Evolutionary conservation across 2,888 invertebrate genomes (phyloP).

Genomic region (Parascotia fuliginaria): DNA sequence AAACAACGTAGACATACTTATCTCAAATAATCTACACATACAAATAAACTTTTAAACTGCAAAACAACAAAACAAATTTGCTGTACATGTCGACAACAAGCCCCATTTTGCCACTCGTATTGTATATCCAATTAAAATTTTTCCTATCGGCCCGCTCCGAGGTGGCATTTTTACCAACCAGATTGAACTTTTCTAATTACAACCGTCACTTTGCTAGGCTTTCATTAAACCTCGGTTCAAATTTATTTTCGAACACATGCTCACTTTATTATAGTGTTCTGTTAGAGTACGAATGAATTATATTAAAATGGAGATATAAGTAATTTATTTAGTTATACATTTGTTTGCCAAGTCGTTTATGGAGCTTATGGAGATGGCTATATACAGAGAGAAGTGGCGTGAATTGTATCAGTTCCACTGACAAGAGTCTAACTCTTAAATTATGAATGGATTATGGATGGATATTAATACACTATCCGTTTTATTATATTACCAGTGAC

Average conservation of each 20-base stretch:
- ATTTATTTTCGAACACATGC: slow-evolving; percentile 11
- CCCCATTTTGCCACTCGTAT: slow-evolving; percentile 40
- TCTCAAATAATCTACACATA: neutral
- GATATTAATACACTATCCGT: too few relatives aligned
- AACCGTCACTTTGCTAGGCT: slow-evolving; percentile 31
- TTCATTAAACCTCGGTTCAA: slow-evolving; percentile 30
- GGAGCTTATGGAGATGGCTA: too few relatives aligned
- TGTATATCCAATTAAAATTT: slow-evolving; percentile 70
- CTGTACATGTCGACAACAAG: slow-evolving; percentile 8
- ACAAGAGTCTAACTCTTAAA: too few relatives aligned
- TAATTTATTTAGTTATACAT: too few relatives aligned
- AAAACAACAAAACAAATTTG: neutral
- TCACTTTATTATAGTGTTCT: slow-evolving; percentile 14
- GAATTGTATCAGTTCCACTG: too few relatives aligned
- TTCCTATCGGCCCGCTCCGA: slow-evolving; percentile 43
- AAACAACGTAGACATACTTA: too few relatives aligned
- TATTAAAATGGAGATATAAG: too few relatives aligned
- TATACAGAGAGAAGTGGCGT: too few relatives aligned
- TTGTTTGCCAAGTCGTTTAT: too few relatives aligned
- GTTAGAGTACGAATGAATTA: too few relatives aligned
- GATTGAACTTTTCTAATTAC: slow-evolving; percentile 72
- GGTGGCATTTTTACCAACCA: slow-evolving; percentile 58
- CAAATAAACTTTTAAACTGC: neutral
- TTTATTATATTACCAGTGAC: too few relatives aligned
- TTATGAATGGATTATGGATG: too few relatives aligned